phyloP scores from a whole-genome alignment of 1,140 invertebrate genomes.

The Lasioglossum baleicum region DNA sequence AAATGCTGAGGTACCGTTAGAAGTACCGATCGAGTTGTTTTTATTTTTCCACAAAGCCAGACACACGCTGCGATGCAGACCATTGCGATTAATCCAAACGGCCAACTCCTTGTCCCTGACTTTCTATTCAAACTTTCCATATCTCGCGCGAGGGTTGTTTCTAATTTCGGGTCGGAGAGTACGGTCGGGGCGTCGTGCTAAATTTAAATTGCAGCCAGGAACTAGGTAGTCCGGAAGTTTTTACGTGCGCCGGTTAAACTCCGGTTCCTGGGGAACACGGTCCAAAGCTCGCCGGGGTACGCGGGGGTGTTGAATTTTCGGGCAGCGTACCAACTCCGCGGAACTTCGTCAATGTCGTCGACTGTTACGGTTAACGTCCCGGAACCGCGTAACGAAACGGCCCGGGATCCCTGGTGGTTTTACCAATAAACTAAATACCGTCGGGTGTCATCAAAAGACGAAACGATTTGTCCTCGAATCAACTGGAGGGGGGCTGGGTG shows the following conservation, averaged over 20 bases:
- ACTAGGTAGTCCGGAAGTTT: neutral
- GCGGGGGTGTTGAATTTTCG: neutral
- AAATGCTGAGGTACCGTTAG: too few relatives aligned
- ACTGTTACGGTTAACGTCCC: slow-evolving; percentile 8
- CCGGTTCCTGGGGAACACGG: neutral
- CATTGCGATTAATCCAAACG: too few relatives aligned
- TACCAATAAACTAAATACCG: neutral
- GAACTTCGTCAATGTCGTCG: slow-evolving; percentile 33
- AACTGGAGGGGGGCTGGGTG: too few relatives aligned
- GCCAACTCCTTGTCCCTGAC: too few relatives aligned
- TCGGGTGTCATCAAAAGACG: neutral
- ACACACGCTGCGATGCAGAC: too few relatives aligned
- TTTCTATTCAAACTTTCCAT: too few relatives aligned
- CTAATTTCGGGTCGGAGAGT: neutral
- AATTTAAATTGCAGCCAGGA: neutral
- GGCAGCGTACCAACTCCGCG: slow-evolving; percentile 4
- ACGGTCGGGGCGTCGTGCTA: too few relatives aligned
- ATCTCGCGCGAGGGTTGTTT: neutral
- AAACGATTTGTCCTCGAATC: neutral
- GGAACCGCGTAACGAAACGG: neutral
- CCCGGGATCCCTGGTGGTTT: too few relatives aligned
- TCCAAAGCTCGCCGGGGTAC: neutral
- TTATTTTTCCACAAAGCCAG: too few relatives aligned
- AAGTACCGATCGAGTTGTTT: too few relatives aligned
- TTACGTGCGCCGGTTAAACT: neutral